phyloP scores from a whole-genome alignment of 2,888 invertebrate species.

The Phalangium opilio region DNA sequence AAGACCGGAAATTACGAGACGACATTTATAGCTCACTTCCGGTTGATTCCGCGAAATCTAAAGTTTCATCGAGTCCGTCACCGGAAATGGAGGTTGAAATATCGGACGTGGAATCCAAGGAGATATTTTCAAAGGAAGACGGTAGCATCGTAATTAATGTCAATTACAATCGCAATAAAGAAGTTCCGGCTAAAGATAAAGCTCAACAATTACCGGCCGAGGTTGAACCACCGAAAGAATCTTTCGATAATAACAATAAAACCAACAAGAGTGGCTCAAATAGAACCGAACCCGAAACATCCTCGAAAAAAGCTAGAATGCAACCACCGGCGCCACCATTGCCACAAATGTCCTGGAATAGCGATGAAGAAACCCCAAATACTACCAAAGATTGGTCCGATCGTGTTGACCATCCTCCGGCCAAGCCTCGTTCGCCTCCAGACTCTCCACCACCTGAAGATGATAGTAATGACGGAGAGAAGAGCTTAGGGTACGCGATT shows the following conservation, averaged over 20 bases:
- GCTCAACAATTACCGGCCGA: background rate
- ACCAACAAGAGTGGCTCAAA: background rate
- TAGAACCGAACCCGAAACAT: no score
- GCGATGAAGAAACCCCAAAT: background rate
- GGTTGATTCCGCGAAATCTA: no score
- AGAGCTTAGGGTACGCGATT: no score
- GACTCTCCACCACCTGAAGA: no score
- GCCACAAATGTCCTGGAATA: constrained; percentile 1
- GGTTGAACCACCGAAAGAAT: background rate
- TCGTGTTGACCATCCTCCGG: no score
- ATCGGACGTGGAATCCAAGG: constrained; percentile 42
- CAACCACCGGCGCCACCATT: no score
- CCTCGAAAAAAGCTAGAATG: no score
- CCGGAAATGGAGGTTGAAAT: no score
- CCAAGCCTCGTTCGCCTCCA: no score
- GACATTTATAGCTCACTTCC: no score
- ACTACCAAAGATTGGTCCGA: background rate
- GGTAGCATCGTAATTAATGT: constrained; percentile 85
- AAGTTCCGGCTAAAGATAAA: background rate
- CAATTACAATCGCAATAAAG: constrained; percentile 42
- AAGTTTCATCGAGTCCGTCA: background rate
- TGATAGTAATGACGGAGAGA: no score
- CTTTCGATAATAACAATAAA: background rate
- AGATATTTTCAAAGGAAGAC: constrained; percentile 81
- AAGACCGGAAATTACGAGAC: background rate